A percentile compares a stretch with the other conserved stretches of the same genome.
These are phyloP conservation scores for Phymatocera aterrima DNA, from an alignment of 2,888 invertebrate genomes.

Conservation along the genomic window DNA sequence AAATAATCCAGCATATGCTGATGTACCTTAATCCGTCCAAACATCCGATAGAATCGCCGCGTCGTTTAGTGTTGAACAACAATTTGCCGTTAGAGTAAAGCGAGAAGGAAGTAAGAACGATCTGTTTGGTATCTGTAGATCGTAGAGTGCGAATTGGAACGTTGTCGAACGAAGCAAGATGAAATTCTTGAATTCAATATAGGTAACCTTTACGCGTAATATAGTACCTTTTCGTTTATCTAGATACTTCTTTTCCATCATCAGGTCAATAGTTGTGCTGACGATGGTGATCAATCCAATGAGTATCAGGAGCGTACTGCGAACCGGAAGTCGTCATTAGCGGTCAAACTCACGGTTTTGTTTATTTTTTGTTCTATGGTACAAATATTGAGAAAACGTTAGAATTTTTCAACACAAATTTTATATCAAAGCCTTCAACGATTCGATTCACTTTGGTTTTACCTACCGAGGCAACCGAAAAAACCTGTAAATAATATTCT, in stretches of 20 bases:
- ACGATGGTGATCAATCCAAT: constrained; percentile 57
- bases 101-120: constrained; percentile 68
- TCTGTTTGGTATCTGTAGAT: constrained; percentile 52
- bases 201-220: no score
- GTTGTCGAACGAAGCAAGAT: constrained; percentile 28
- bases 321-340: constrained; percentile 45
- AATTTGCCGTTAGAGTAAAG: constrained; percentile 70
- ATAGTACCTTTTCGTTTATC: constrained; percentile 57
- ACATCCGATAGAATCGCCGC: constrained; percentile 64
- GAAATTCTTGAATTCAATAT: no score
- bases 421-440: background rate
- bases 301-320: constrained; percentile 53
- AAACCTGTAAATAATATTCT: background rate
- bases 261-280: constrained; percentile 67
- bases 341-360: constrained; percentile 22
- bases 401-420: background rate
- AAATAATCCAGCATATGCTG: constrained; percentile 71
- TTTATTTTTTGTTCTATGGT: background rate
- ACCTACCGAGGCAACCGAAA: background rate
- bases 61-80: constrained; percentile 61
- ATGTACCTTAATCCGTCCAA: constrained; percentile 74
- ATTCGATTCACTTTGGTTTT: no score
- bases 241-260: constrained; percentile 53
- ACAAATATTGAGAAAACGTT: constrained; percentile 11
- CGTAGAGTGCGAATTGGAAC: background rate